Conservation (phyloP, 2,113 vertebrate species). For the Anolis sagrei region DNA sequence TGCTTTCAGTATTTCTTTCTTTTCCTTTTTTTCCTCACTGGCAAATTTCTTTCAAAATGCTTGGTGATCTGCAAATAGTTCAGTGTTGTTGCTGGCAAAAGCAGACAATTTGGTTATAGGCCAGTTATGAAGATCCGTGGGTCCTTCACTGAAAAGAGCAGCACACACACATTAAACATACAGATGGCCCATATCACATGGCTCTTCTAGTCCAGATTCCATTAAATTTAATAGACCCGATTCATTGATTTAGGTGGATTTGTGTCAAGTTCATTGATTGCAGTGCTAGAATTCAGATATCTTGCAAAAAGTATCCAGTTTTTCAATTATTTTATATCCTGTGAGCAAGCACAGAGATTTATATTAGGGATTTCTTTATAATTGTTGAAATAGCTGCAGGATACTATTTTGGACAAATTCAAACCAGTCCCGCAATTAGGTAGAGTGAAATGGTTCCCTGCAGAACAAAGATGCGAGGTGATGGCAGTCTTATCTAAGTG, state of each 20-base stretch:
- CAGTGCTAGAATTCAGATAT: not conserved
- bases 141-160: not conserved
- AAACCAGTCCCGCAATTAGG: not conserved
- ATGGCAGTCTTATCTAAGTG: too few species aligned
- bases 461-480: too few species aligned
- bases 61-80: not conserved
- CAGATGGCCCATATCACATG: too few species aligned
- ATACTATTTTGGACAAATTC: not conserved
- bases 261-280: not conserved
- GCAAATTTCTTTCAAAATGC: not conserved
- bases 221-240: too few species aligned
- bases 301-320: not conserved
- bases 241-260: not conserved
- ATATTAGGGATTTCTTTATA: not conserved
- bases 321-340: too few species aligned
- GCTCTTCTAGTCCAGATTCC: too few species aligned
- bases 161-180: not conserved
- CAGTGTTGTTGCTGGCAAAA: not conserved
- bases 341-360: not conserved
- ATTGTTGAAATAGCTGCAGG: not conserved
- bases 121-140: not conserved
- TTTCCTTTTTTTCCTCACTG: not conserved
- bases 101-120: not conserved
- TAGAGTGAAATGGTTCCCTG: not conserved
- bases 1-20: not conserved